Percentiles rank a stretch among this genome's conserved stretches.
phyloP scores from a whole-genome alignment of 2,113 vertebrate species.

The Calyptommatus sinebrachiatus region DNA sequence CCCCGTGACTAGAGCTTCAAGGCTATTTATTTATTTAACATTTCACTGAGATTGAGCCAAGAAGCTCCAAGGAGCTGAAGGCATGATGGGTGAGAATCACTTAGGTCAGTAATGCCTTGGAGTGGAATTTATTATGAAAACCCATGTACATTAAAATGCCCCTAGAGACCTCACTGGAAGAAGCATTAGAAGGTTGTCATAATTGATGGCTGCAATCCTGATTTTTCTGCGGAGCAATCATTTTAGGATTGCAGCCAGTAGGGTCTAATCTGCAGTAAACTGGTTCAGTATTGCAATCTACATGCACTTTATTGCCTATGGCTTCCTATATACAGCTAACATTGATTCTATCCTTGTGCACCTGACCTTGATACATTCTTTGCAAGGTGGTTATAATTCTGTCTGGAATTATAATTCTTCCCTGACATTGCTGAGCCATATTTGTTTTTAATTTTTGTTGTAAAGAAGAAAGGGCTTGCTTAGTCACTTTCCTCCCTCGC shows the following conservation, averaged over 20 bases:
- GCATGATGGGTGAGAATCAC: slow-evolving; percentile 12
- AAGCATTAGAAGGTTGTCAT: slow-evolving; percentile 2
- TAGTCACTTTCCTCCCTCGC: background rate
- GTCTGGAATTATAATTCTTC: background rate
- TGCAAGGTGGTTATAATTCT: background rate
- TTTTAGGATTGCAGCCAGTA: slow-evolving; percentile 14
- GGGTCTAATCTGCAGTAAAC: background rate
- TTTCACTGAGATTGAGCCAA: slow-evolving; percentile 16
- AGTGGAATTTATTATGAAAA: slow-evolving; percentile 30
- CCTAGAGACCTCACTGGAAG: background rate
- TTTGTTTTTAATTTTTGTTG: background rate
- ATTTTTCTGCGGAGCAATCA: background rate
- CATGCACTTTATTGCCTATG: background rate
- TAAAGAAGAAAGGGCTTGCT: background rate
- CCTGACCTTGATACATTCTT: background rate
- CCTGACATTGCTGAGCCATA: background rate
- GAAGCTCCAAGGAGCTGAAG: slow-evolving; percentile 1
- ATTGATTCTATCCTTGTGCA: background rate
- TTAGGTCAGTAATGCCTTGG: background rate
- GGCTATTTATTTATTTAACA: slow-evolving; percentile 30
- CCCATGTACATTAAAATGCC: slow-evolving; percentile 3
- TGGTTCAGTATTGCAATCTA: background rate
- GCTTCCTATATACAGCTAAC: background rate
- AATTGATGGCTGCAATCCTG: slow-evolving; percentile 1
- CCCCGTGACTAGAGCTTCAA: slow-evolving; percentile 9